A percentile compares a stretch with the other conserved stretches of the same genome.
Conservation (phyloP, 2,113 vertebrate genomes). For the Hipposideros armiger region DNA sequence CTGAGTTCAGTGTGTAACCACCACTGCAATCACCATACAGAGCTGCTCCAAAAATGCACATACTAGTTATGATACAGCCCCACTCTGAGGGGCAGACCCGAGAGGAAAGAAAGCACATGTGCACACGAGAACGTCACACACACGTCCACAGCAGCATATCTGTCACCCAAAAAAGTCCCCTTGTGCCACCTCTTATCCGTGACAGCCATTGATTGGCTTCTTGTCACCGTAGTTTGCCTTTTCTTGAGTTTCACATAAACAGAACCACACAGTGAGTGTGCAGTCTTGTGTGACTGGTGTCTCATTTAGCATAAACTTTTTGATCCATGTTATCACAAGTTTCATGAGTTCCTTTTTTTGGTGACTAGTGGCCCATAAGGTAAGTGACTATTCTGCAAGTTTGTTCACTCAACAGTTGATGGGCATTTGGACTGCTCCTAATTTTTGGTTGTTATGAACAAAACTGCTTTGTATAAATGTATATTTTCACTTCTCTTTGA, state of each 20-base stretch:
- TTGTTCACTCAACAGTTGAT: background rate
- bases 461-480: background rate
- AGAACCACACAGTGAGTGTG: too few species aligned
- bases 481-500: background rate
- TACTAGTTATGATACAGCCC: too few species aligned
- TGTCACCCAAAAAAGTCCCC: too few species aligned
- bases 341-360: background rate
- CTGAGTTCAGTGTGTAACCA: background rate
- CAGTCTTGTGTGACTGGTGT: background rate
- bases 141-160: background rate
- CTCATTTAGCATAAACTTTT: background rate
- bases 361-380: too few species aligned
- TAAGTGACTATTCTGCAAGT: too few species aligned
- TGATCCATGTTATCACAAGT: fast-evolving
- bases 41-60: background rate
- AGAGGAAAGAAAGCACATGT: too few species aligned
- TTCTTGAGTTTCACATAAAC: background rate
- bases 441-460: background rate
- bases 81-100: background rate
- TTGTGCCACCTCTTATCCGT: too few species aligned
- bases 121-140: too few species aligned
- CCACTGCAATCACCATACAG: fast-evolving
- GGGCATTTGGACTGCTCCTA: too few species aligned
- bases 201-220: background rate
- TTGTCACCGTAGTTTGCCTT: background rate